Evolutionary conservation across 2,797 vertebrate species (phyloP).

Genomic region (Tinamus major): DNA sequence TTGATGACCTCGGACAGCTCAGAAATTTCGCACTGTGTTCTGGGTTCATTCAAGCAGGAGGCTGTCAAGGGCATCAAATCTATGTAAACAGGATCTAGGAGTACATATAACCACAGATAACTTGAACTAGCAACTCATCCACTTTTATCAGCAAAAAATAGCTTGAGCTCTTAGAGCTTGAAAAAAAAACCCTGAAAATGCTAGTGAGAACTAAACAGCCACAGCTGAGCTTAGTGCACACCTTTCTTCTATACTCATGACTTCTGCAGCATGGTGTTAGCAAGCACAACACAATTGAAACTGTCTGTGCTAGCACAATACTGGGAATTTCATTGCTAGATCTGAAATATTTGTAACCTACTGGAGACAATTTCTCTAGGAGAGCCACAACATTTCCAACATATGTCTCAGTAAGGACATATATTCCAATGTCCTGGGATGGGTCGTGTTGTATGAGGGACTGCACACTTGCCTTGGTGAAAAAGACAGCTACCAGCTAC

Average conservation of each 20-base stretch:
- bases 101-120: neutral
- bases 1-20: constrained; percentile 17
- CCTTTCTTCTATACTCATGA: neutral
- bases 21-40: constrained; percentile 5
- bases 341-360: neutral
- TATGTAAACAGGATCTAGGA: neutral
- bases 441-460: neutral
- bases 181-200: neutral
- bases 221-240: neutral
- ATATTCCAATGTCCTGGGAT: neutral
- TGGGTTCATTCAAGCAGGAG: constrained; percentile 28
- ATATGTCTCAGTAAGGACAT: neutral
- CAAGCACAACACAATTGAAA: neutral
- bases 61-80: neutral
- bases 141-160: neutral
- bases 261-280: neutral
- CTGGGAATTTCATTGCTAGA: neutral
- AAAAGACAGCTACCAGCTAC: neutral
- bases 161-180: neutral
- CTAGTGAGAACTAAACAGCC: neutral
- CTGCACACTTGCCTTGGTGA: neutral
- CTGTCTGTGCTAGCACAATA: neutral
- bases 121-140: neutral
- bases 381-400: neutral
- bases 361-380: neutral